Percentiles rank a stretch among this genome's conserved stretches.
phyloP scores from a whole-genome alignment of 2,888 invertebrate genomes.

The Dryococelus australis region DNA sequence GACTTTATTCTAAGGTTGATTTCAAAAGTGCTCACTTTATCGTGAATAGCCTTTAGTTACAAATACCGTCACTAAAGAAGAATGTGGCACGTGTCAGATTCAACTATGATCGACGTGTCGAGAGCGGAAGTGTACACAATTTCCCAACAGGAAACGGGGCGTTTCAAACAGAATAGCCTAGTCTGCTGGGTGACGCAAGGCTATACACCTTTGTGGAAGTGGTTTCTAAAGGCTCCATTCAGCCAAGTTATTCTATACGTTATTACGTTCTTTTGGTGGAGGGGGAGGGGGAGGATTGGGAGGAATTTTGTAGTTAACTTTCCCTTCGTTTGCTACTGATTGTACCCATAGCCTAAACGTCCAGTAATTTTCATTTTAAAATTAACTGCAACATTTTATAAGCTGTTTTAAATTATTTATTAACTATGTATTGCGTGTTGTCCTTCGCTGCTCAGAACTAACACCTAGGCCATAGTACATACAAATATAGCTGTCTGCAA shows the following conservation, averaged over 20 bases:
- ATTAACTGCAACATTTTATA: too few species aligned
- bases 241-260: too few species aligned
- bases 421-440: too few species aligned
- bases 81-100: neutral
- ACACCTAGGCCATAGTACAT: too few species aligned
- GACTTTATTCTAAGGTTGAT: too few species aligned
- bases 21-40: too few species aligned
- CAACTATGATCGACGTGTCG: neutral
- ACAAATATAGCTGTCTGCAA: too few species aligned
- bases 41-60: too few species aligned
- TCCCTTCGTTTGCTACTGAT: neutral
- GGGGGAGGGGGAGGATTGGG: neutral
- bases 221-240: neutral
- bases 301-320: neutral
- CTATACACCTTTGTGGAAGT: neutral
- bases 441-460: too few species aligned
- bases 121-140: neutral
- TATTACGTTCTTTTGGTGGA: neutral
- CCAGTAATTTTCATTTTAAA: too few species aligned
- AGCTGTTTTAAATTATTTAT: too few species aligned
- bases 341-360: too few species aligned
- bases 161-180: neutral
- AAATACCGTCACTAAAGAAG: neutral
- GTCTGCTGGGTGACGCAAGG: neutral
- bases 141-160: slow-evolving; percentile 7